These are phyloP conservation scores for Macropodus opercularis DNA, from an alignment of 2,797 vertebrate species.

Conservation along the genomic window DNA sequence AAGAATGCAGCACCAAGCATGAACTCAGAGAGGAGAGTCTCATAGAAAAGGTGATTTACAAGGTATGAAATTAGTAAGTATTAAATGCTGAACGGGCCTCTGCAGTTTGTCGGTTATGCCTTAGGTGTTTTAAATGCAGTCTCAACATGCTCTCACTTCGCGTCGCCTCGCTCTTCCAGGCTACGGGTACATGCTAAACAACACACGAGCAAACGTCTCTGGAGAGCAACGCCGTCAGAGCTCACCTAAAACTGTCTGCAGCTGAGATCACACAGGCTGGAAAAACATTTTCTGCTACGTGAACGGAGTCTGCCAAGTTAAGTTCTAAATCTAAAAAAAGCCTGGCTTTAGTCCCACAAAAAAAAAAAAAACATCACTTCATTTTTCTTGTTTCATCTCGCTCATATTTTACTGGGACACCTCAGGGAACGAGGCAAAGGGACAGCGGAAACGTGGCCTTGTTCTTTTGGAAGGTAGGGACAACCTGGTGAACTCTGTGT, in stretches of 20 bases:
- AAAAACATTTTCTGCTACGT: conserved; percentile 58
- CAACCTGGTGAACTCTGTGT: conserved; percentile 34
- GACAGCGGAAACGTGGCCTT: conserved; percentile 34
- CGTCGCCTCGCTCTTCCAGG: conserved; percentile 24
- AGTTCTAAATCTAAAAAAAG: conserved; percentile 43
- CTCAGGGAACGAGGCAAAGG: conserved; percentile 28
- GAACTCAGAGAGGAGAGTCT: neutral
- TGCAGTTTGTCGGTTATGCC: conserved; percentile 53
- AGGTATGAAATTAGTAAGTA: conserved; percentile 17
- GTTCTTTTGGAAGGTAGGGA: conserved; percentile 51
- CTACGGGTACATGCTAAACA: conserved; percentile 42
- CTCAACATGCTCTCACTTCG: conserved; percentile 49
- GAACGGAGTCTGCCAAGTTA: conserved; percentile 44
- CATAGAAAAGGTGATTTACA: conserved; percentile 30
- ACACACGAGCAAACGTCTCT: conserved; percentile 30
- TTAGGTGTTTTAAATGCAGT: conserved; percentile 46
- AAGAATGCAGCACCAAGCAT: conserved; percentile 12
- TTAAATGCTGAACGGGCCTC: conserved; percentile 20
- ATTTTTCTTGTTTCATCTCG: conserved; percentile 25
- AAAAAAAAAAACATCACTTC: conserved; percentile 9
- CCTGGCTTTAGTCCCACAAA: conserved; percentile 21
- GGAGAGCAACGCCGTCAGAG: conserved; percentile 40
- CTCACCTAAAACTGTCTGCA: conserved; percentile 58
- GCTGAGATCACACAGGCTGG: conserved; percentile 36
- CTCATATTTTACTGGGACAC: conserved; percentile 40